A percentile compares a stretch with the other conserved stretches of the same genome.
These are phyloP conservation scores for Symphodus melops DNA, from an alignment of 2,113 vertebrate species.

Conservation along the genomic window DNA sequence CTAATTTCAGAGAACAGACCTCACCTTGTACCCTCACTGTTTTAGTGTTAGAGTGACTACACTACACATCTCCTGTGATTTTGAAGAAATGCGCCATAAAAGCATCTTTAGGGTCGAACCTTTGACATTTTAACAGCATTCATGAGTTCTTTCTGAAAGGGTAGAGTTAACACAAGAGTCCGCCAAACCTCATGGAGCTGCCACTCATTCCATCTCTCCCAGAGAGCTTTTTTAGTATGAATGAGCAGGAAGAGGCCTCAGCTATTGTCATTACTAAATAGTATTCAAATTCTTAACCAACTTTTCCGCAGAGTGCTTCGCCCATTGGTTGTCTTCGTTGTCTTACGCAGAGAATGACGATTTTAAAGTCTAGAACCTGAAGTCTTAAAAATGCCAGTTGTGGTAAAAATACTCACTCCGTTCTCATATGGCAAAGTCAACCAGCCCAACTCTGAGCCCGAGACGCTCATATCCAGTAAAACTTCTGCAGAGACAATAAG, in stretches of 20 bases:
- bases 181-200: conserved; percentile 66
- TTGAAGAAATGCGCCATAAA: conserved; percentile 55
- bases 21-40: conserved; percentile 19
- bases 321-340: not conserved
- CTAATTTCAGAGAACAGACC: conserved; percentile 14
- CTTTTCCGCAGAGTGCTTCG: not conserved
- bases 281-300: conserved; percentile 18
- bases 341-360: not conserved
- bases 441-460: conserved; percentile 94
- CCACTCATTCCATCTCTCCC: conserved; percentile 67
- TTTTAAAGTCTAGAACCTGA: conserved; percentile 44
- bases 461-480: conserved; percentile 91
- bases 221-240: conserved; percentile 38
- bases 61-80: conserved; percentile 22
- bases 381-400: conserved; percentile 67
- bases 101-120: conserved; percentile 50
- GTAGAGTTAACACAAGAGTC: conserved; percentile 56
- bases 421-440: conserved; percentile 89
- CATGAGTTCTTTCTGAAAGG: conserved; percentile 71
- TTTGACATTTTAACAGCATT: conserved; percentile 69
- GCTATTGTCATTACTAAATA: conserved; percentile 34
- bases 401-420: conserved; percentile 87
- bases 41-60: conserved; percentile 39
- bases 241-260: conserved; percentile 28
- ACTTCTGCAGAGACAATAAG: conserved; percentile 84